These are phyloP conservation scores for Alethe diademata DNA, from an alignment of 2,113 vertebrate species.

Conservation along the genomic window DNA sequence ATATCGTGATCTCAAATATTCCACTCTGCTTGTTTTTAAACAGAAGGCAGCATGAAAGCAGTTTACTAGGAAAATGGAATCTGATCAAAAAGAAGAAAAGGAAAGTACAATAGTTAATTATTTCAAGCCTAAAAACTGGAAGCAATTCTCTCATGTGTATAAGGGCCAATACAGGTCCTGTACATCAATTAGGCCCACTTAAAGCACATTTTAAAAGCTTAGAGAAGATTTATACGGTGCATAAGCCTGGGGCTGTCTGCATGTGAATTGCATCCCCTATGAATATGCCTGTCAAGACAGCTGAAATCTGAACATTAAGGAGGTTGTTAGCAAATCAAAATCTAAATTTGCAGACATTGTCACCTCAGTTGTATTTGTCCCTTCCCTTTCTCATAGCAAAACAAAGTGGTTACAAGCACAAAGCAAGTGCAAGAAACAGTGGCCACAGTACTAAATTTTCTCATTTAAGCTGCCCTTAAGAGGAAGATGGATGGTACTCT, in stretches of 20 bases:
- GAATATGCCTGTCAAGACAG: slow-evolving; percentile 29
- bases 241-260: slow-evolving; percentile 26
- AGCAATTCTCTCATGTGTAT: neutral
- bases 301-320: slow-evolving; percentile 42
- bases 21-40: neutral
- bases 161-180: slow-evolving; percentile 6
- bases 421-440: neutral
- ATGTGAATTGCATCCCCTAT: neutral
- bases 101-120: slow-evolving; percentile 12
- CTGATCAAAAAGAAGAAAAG: neutral
- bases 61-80: neutral
- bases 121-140: neutral
- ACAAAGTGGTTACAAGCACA: neutral
- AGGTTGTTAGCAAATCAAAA: slow-evolving; percentile 39
- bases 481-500: neutral
- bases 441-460: neutral
- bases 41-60: neutral
- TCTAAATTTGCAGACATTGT: neutral
- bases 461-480: neutral
- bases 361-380: neutral
- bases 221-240: slow-evolving; percentile 18
- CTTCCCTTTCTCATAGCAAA: neutral
- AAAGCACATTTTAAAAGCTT: slow-evolving; percentile 38
- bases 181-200: slow-evolving; percentile 45
- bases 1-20: neutral